Conservation (phyloP, 2,888 invertebrate genomes). For the Sicus ferrugineus region DNA sequence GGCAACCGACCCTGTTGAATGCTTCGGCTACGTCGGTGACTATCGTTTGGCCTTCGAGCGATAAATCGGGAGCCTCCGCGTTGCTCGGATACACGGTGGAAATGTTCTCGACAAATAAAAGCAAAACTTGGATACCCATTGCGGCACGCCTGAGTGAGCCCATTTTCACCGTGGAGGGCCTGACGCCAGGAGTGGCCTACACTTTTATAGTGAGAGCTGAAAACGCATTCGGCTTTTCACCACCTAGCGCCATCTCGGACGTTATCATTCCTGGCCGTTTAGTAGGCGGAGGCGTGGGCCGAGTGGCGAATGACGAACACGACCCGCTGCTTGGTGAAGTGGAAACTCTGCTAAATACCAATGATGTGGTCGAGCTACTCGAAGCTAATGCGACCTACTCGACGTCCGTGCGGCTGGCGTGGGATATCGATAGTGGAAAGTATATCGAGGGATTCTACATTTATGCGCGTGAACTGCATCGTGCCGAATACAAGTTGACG, state of each 20-base stretch:
- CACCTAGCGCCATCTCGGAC: slow-evolving; percentile 82
- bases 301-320: slow-evolving; percentile 41
- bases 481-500: slow-evolving; percentile 73
- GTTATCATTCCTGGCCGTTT: slow-evolving; percentile 70
- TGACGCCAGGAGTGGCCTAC: slow-evolving; percentile 81
- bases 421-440: slow-evolving; percentile 82
- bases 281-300: slow-evolving; percentile 43
- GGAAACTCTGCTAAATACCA: slow-evolving; percentile 74
- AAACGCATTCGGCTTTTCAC: slow-evolving; percentile 84
- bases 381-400: slow-evolving; percentile 85
- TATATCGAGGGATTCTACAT: slow-evolving; percentile 84
- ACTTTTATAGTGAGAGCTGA: slow-evolving; percentile 89
- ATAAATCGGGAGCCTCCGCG: slow-evolving; percentile 80
- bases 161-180: slow-evolving; percentile 75
- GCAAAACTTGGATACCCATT: slow-evolving; percentile 69
- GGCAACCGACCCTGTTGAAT: slow-evolving; percentile 77
- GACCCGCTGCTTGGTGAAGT: slow-evolving; percentile 69
- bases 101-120: slow-evolving; percentile 70
- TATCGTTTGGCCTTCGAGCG: slow-evolving; percentile 82
- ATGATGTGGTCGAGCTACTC: slow-evolving; percentile 79
- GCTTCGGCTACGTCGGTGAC: slow-evolving; percentile 79
- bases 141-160: slow-evolving; percentile 74
- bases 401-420: slow-evolving; percentile 83
- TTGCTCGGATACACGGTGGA: slow-evolving; percentile 83
- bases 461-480: slow-evolving; percentile 73